Base-by-base conservation (phyloP, 1,140 invertebrate species). In the Drosophila fuyamai region DNA sequence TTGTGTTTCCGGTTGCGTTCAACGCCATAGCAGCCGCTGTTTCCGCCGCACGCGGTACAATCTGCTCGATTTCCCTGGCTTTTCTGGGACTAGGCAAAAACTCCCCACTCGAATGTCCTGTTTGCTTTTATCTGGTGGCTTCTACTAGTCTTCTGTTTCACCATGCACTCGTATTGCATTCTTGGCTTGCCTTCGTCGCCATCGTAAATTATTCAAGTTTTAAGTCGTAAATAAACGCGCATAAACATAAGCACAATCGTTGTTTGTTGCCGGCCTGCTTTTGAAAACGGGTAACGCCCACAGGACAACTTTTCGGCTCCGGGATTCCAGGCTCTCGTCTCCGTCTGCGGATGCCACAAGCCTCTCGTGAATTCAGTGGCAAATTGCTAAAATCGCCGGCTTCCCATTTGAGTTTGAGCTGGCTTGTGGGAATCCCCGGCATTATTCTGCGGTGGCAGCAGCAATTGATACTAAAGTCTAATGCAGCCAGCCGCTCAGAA, bases 121-220 rank as follows among this genome's bases (percentile, higher is more conserved):
- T 63, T 48, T 60, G 74, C 76, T 77, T 76, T 65, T 18, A 50
- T 8, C 44, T 47, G 4, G 16, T 55, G 16, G 12, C 8, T 57
- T 35, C 47, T 23, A 48, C 55, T 23, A 48, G n/a, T n/a, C 66
- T 56, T 59, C 27, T 67, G 77, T 62, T 74, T 41, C 40, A 38
- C 18, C 23, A 13, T 36, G 60, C 47, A 38, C 46, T 46, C 14
- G 23, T 40, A 53, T 32, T 79, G 76, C 60, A 75, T 75, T 79
- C 66, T 58, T 75, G 29, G 32, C 35, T 12, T 16, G 63, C n/a
- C 51, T 18, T 54, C 73, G 46, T 40, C 53, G 68, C 48, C 67
- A 65, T 83, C 84, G 68, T 88, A 88, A 89, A 89, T 88, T 88
- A 88, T 88, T 88, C 80, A 88, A 89, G 80, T 88, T 86, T 80